phyloP scores from a whole-genome alignment of 2,797 vertebrate genomes.

The Typhlichthys eigenmanni region DNA sequence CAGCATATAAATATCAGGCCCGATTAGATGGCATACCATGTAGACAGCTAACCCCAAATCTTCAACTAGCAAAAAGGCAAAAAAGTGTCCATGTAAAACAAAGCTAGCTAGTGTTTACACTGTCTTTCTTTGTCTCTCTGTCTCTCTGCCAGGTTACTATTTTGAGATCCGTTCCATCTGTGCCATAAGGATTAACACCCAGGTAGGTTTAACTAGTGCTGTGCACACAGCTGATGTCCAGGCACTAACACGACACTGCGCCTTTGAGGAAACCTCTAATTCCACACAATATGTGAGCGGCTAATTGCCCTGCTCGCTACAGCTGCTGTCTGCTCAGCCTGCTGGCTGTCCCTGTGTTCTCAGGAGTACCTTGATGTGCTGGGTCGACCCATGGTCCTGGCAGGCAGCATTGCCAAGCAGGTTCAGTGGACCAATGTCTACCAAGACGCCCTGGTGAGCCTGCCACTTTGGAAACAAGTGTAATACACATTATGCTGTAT shows the following conservation, averaged over 20 bases:
- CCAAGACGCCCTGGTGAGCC: constrained; percentile 94
- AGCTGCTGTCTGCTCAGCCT: constrained; percentile 13
- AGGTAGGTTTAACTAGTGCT: constrained; percentile 82
- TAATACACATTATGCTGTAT: background rate
- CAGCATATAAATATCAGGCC: too few relatives aligned
- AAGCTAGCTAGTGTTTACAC: too few relatives aligned
- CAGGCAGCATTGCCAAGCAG: constrained; percentile 93
- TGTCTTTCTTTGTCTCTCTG: constrained; percentile 41
- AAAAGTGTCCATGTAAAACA: too few relatives aligned
- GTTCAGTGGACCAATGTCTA: constrained; percentile 99
- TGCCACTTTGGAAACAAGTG: background rate
- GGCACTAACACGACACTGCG: constrained; percentile 25
- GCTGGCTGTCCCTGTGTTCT: constrained; percentile 46
- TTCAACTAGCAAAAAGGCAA: too few relatives aligned
- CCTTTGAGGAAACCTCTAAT: constrained; percentile 27
- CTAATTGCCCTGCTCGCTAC: constrained; percentile 19
- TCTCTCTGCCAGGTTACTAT: constrained; percentile 89
- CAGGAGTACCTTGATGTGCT: constrained; percentile 98
- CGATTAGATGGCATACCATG: too few relatives aligned
- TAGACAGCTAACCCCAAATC: too few relatives aligned
- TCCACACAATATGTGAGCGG: constrained; percentile 24
- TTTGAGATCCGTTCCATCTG: constrained; percentile 99
- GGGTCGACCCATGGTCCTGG: constrained; percentile 97
- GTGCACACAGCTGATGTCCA: constrained; percentile 60
- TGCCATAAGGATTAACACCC: constrained; percentile 99